Conservation (phyloP, 1,140 invertebrate genomes). For the Procambarus virginalis region DNA sequence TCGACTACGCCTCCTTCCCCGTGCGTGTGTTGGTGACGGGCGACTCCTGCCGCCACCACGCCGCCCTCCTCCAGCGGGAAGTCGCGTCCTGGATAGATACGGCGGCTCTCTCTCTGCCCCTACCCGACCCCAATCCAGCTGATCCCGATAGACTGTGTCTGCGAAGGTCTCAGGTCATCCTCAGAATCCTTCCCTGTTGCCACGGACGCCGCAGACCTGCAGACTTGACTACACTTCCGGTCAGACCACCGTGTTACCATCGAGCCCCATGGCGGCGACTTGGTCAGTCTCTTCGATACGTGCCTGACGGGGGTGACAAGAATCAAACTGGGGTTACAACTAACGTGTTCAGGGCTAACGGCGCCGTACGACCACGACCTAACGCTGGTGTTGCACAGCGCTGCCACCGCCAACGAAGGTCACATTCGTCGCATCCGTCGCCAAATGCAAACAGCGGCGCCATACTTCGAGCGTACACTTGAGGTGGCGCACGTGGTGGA, state of each 20-base stretch:
- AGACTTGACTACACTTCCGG: conserved; percentile 83
- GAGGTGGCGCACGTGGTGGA: conserved; percentile 92
- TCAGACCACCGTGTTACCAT: conserved; percentile 86
- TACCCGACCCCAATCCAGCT: conserved; percentile 67
- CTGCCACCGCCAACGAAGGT: conserved; percentile 66
- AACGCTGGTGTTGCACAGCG: conserved; percentile 70
- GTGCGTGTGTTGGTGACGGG: no score
- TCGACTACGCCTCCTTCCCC: no score
- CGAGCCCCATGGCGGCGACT: conserved; percentile 84
- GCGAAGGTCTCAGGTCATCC: conserved; percentile 84
- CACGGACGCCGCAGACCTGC: conserved; percentile 83
- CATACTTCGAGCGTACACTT: conserved; percentile 87
- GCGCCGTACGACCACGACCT: conserved; percentile 68
- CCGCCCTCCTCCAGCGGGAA: no score
- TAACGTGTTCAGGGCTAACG: conserved; percentile 69
- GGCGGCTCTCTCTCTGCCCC: conserved; percentile 67
- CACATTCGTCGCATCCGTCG: conserved; percentile 69
- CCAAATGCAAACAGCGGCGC: conserved; percentile 72
- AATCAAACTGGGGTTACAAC: conserved; percentile 81
- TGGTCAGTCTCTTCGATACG: conserved; percentile 85
- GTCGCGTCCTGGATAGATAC: no score
- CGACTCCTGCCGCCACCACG: no score
- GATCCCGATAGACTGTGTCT: conserved; percentile 76
- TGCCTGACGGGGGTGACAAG: conserved; percentile 87
- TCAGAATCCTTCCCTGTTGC: conserved; percentile 84